Percentiles rank a stretch among this genome's conserved stretches.
These are phyloP conservation scores for Poeciliopsis turrubarensis DNA, from an alignment of 2,113 vertebrate species.

Conservation along the genomic window DNA sequence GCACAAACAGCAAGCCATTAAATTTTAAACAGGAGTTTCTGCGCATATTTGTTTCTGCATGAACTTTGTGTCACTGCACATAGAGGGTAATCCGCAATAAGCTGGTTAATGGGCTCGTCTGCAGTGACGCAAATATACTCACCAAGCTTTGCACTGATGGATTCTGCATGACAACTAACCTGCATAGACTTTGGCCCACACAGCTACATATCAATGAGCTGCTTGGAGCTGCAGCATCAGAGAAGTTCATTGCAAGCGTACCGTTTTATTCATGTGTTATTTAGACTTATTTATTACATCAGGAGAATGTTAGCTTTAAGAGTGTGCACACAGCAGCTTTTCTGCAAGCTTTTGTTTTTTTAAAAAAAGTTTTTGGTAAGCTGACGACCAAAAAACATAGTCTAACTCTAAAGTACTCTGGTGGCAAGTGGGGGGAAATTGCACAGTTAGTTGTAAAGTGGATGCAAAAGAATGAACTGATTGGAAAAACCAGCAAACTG, in stretches of 20 bases:
- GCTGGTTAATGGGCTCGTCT: slow-evolving; percentile 77
- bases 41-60: slow-evolving; percentile 25
- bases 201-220: slow-evolving; percentile 23
- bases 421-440: neutral
- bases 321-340: neutral
- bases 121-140: slow-evolving; percentile 73
- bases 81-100: slow-evolving; percentile 78
- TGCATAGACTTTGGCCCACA: slow-evolving; percentile 38
- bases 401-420: neutral
- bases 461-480: neutral
- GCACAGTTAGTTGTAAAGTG: neutral
- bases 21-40: neutral
- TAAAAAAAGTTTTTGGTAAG: neutral
- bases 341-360: neutral
- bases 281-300: neutral
- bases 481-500: neutral
- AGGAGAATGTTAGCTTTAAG: neutral
- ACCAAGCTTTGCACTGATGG: slow-evolving; percentile 60
- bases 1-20: neutral
- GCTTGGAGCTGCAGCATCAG: neutral
- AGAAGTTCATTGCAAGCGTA: neutral
- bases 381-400: neutral
- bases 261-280: neutral
- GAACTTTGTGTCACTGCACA: slow-evolving; percentile 52
- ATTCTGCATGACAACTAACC: slow-evolving; percentile 70